Conservation (phyloP, 2,797 vertebrate genomes). For the Microtus californicus region DNA sequence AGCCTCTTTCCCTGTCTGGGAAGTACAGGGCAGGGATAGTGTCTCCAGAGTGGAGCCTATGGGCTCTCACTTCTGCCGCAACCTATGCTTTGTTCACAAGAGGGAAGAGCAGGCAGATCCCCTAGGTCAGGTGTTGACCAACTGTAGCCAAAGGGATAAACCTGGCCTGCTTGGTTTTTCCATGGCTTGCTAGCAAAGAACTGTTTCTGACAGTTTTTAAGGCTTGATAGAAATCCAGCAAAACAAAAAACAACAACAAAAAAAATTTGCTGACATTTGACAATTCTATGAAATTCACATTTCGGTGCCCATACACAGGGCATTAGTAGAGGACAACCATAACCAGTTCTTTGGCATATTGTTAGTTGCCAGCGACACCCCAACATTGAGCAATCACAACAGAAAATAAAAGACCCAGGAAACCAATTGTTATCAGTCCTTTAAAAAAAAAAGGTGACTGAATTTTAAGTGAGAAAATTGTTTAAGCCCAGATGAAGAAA, state of each 20-base stretch:
- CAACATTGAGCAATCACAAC: neutral
- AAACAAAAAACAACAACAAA: neutral
- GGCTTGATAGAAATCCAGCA: neutral
- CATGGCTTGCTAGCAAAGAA: constrained; percentile 17
- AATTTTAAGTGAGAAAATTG: neutral
- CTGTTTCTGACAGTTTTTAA: neutral
- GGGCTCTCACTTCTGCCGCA: neutral
- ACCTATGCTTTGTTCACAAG: neutral
- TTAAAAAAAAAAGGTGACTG: neutral
- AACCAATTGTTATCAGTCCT: neutral
- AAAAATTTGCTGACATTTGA: constrained; percentile 38
- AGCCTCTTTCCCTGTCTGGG: neutral
- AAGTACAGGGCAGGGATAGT: neutral
- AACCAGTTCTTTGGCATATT: neutral
- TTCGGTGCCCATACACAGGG: neutral
- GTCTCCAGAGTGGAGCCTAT: neutral
- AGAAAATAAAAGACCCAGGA: neutral
- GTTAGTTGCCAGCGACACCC: neutral
- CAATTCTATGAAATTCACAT: constrained; percentile 24
- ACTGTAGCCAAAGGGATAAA: neutral
- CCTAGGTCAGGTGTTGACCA: neutral
- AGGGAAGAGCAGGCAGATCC: neutral
- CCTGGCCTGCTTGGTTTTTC: constrained; percentile 5
- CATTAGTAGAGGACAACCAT: neutral
- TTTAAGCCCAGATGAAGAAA: neutral